Base-by-base conservation (phyloP, 92 coral and sea anemone genomes). In the Virgularia gustaviana region DNA sequence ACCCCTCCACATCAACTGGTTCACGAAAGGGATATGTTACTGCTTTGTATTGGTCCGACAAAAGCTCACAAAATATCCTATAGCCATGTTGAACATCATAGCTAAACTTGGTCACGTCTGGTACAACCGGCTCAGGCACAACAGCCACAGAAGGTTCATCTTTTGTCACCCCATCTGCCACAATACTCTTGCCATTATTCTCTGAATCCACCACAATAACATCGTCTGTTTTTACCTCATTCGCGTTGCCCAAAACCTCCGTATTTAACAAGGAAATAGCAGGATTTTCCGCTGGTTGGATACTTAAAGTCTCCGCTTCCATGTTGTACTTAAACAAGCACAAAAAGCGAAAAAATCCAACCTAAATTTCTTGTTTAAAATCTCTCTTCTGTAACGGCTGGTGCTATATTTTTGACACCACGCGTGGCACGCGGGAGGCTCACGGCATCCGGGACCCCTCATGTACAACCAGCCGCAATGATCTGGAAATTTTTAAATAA, bases 61-160 rank as follows among this genome's bases (percentile, higher is more conserved):
- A 63, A 78, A 94, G 77, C 61, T 94, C 99, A 31, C 79, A 55
- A 52, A 78, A 89, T 49, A 94, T 84, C 28, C 99, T 85, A 49
- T 94, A 94, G 36, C 90, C 99, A 57, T 94, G 99, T 66, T 89
- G 96, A 39, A 94, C 77, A 68, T 89, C 99, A 30, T 87, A 80
- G 62, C 78, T 89, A n/a, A 94, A 77, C 78, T 83, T 86, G 16
- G 89, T 79, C 42, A 90, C 65, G 82, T 94, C 99, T 13, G 85
- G 60, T 51, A 63, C 78, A 41, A 56, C 78, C 9, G 82, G 76
- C 72, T 84, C 79, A 45, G 49, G 83, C 36, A 68, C 75, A 0
- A 51, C 61, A 0, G 13, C 75, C 7, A 49, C 58, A 6, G 43
- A 16, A 49, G 39, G 60, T 33, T 9, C 38, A 18, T 49, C 75